phyloP scores from a whole-genome alignment of 2,888 invertebrate species.

The Meliscaeva auricollis region DNA sequence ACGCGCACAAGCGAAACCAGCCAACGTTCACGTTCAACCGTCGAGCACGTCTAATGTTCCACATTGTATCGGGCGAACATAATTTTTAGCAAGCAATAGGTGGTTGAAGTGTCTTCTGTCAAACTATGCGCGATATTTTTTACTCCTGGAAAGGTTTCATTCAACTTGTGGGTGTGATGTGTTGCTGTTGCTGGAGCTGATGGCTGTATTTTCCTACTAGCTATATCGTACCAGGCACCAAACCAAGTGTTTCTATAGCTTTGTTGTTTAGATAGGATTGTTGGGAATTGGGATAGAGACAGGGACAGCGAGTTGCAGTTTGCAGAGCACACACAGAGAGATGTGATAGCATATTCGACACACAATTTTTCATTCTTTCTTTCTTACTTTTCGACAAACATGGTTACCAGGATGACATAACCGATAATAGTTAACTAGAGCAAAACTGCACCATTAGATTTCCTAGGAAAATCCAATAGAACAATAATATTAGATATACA shows the following conservation, averaged over 20 bases:
- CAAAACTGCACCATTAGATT: constrained; percentile 79
- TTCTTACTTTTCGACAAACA: constrained; percentile 84
- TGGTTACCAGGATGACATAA: constrained; percentile 83
- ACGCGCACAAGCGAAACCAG: constrained; percentile 81
- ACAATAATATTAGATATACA: constrained; percentile 76
- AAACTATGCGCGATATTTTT: constrained; percentile 35
- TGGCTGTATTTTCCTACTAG: too few relatives aligned
- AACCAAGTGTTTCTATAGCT: background rate
- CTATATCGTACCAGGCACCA: too few relatives aligned
- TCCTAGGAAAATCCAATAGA: constrained; percentile 82
- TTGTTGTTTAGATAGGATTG: too few relatives aligned
- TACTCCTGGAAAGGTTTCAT: constrained; percentile 45
- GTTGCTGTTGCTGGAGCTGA: too few relatives aligned
- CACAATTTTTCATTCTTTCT: constrained; percentile 80
- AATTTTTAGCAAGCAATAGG: constrained; percentile 22
- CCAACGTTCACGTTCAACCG: constrained; percentile 82
- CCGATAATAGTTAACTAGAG: constrained; percentile 75
- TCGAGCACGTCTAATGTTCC: constrained; percentile 83
- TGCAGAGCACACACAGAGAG: background rate
- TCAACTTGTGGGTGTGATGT: constrained; percentile 8
- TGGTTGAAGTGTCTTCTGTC: constrained; percentile 1
- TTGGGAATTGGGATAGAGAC: background rate
- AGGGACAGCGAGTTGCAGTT: too few relatives aligned
- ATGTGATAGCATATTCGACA: constrained; percentile 35
- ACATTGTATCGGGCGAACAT: constrained; percentile 82